phyloP scores from a whole-genome alignment of 2,888 invertebrate genomes.

The Campoplex nolae region DNA sequence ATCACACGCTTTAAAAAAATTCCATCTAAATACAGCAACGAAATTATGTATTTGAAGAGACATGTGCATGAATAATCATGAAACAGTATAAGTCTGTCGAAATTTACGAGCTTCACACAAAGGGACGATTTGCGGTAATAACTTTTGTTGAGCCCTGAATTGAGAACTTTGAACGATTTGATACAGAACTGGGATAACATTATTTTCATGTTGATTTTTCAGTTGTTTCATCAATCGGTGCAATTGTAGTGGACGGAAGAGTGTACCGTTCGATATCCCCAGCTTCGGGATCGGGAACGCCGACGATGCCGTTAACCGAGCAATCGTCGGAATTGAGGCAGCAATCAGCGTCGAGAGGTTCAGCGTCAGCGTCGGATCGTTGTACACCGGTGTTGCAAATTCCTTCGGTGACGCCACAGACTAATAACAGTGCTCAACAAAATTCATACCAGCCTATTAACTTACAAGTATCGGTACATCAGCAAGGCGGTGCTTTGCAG shows the following conservation, averaged over 20 bases:
- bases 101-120: too few species aligned
- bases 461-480: slow-evolving; percentile 69
- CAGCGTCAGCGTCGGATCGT: slow-evolving; percentile 70
- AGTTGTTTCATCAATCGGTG: slow-evolving; percentile 92
- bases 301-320: slow-evolving; percentile 75
- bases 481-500: slow-evolving; percentile 68
- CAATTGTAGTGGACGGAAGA: slow-evolving; percentile 93
- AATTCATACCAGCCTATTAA: slow-evolving; percentile 71
- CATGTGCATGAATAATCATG: too few species aligned
- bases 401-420: slow-evolving; percentile 69
- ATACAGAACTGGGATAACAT: not conserved
- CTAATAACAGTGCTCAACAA: slow-evolving; percentile 61
- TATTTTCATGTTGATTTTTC: slow-evolving; percentile 68
- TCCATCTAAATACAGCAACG: too few species aligned
- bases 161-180: not conserved
- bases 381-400: slow-evolving; percentile 64
- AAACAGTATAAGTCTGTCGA: too few species aligned
- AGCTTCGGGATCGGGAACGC: slow-evolving; percentile 75
- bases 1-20: too few species aligned
- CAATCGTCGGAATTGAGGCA: slow-evolving; percentile 84
- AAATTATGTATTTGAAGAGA: too few species aligned
- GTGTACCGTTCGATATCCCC: slow-evolving; percentile 87
- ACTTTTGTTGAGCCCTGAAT: too few species aligned
- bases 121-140: too few species aligned
- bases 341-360: slow-evolving; percentile 68